A percentile compares a stretch with the other conserved stretches of the same genome.
Conservation (phyloP, 2,797 vertebrate genomes). For the Tenualosa thibaudeaui region DNA sequence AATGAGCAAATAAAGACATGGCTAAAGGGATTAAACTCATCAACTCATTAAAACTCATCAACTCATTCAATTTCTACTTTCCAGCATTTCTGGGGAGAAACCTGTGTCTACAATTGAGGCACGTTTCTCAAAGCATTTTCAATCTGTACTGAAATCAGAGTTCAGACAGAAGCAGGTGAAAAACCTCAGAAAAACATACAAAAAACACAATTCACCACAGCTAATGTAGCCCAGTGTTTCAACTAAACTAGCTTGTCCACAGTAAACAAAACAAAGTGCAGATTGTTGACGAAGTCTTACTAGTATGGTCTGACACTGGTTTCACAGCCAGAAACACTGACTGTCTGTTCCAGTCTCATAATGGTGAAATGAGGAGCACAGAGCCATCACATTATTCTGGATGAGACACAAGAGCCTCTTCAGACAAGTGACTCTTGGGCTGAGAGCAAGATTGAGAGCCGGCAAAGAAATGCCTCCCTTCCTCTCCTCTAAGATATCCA, state of each 20-base stretch:
- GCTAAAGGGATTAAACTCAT: neutral
- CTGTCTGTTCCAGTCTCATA: neutral
- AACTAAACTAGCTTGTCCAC: neutral
- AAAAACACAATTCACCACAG: neutral
- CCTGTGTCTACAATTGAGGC: neutral
- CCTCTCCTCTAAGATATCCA: neutral
- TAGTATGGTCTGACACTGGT: neutral
- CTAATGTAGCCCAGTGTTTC: neutral
- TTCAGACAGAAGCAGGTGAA: neutral
- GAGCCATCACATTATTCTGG: neutral
- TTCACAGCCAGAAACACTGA: neutral
- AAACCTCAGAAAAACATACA: neutral
- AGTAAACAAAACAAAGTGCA: neutral
- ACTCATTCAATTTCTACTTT: neutral
- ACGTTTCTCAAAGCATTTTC: neutral
- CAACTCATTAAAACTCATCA: neutral
- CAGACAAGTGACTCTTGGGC: conserved; percentile 11
- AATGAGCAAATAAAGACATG: neutral
- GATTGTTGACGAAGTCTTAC: neutral
- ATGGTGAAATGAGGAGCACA: neutral
- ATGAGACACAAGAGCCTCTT: conserved; percentile 17
- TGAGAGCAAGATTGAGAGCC: neutral
- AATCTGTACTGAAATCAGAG: neutral
- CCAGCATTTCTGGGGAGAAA: neutral
- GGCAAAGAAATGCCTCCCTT: neutral